These are phyloP conservation scores for Margarornis squamiger DNA, from an alignment of 2,797 vertebrate genomes.

Conservation along the genomic window DNA sequence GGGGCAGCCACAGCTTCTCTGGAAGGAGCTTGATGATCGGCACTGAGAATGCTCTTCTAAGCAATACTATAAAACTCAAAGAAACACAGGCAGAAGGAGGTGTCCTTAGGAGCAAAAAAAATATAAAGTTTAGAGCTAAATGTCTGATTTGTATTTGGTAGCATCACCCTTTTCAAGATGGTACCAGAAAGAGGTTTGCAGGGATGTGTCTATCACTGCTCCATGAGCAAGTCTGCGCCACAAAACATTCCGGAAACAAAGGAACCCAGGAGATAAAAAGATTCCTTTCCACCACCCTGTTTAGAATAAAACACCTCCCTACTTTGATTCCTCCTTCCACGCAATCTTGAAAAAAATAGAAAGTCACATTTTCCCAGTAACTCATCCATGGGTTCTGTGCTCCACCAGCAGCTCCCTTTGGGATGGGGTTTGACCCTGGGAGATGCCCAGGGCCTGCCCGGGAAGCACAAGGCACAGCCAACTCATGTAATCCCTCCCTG, in stretches of 20 bases:
- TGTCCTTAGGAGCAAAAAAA: not conserved
- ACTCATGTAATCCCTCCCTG: not conserved
- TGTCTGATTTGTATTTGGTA: not conserved
- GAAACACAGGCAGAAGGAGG: not conserved
- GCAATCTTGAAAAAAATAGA: not conserved
- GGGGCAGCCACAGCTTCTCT: not conserved
- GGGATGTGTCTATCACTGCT: not conserved
- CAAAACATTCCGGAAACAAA: not conserved
- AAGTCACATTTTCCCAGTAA: accelerated
- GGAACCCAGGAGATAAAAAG: not conserved
- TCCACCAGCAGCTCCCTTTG: accelerated
- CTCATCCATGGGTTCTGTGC: accelerated
- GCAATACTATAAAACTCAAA: not conserved
- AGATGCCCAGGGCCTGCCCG: not conserved
- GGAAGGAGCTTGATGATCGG: not conserved
- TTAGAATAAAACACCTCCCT: not conserved
- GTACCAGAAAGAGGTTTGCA: not conserved
- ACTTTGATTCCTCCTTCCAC: not conserved
- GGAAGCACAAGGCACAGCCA: not conserved
- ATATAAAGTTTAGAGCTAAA: not conserved
- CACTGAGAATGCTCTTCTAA: not conserved
- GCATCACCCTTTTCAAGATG: not conserved
- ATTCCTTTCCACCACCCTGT: not conserved
- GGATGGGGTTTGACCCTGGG: accelerated
- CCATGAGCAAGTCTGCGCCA: not conserved